Evolutionary conservation across 2,888 invertebrate genomes (phyloP), one percentile per base, ranked within the genome.

Genomic region (Drosophila limbata): DNA sequence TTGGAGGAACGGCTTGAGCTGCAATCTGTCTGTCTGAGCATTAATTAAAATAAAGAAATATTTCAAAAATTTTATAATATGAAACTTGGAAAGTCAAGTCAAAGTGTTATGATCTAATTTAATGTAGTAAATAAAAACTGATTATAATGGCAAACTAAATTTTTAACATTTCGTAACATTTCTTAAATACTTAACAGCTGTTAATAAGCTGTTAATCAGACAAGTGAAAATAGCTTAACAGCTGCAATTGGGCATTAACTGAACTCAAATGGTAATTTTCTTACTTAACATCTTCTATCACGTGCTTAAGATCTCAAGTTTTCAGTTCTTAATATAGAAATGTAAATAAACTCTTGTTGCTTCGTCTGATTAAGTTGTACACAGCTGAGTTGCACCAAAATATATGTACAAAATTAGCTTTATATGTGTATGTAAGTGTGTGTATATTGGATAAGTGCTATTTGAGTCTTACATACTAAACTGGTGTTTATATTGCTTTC

Each of bases 1-100:
- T 75, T 93, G 85, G 90, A 93, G 88, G 47, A 75, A 6, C 72
- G 86, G 48, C 90, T 94, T 45, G 92, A 93, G 50, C 84, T 93
- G 47, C 72, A 90, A 9, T 40, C 37, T 3, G 48, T 74, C 28
- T 28, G 28, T 5, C 8, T 28, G 28, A 28, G 28, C 28, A 28
- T 2, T 28, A 2, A 28, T 8, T 28, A 28, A 28, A 25, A 25
- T 6, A 6, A 25, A 25, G 5, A 25, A 25, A 5, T 1, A 25
- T 25, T 21, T 21, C 21, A 2, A 2, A 6, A 25, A 25, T 25
- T 25, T 25, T 25, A 25, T 21, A 21, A 21, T 21, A 0, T 4
- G 21, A 21, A 21, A 21, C 21, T 4, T 21, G 4, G 4, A 21
- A n/a, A n/a, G n/a, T n/a, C n/a, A n/a, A 21, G 1, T 21, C 1